Percentiles rank a stretch among this genome's conserved stretches.
Evolutionary conservation across 2,888 invertebrate genomes (phyloP).

Genomic region (Monochamus alternatus): DNA sequence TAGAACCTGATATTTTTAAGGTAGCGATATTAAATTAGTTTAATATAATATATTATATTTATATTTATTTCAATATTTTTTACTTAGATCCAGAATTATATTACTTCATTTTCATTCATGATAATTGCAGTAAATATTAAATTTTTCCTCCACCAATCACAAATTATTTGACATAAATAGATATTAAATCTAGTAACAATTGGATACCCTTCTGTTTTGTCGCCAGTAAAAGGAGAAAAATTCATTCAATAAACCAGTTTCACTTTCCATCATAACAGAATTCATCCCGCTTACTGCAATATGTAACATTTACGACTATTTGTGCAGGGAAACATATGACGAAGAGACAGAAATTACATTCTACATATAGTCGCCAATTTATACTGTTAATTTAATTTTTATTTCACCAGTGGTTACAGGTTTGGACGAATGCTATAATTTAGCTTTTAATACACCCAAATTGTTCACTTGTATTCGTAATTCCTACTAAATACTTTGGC

Average conservation of each 20-base stretch:
- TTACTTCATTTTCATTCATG: too few relatives aligned
- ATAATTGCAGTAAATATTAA: too few relatives aligned
- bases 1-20: too few relatives aligned
- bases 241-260: conserved; percentile 31
- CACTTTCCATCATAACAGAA: conserved; percentile 32
- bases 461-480: too few relatives aligned
- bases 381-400: conserved; percentile 4
- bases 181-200: too few relatives aligned
- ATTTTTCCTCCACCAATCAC: too few relatives aligned
- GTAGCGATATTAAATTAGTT: too few relatives aligned
- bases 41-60: too few relatives aligned
- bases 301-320: conserved; percentile 33
- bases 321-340: neutral
- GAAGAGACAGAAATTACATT: neutral
- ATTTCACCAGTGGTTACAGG: neutral
- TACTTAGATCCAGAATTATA: neutral
- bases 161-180: too few relatives aligned
- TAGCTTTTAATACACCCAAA: neutral
- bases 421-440: neutral
- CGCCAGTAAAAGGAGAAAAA: conserved; percentile 30
- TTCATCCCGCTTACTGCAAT: conserved; percentile 37
- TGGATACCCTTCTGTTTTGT: neutral
- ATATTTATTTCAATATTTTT: neutral
- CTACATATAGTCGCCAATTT: neutral
- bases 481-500: too few relatives aligned